Evolutionary conservation across 2,797 vertebrate species (phyloP), one percentile per base, ranked within the genome.

Genomic region (Martes flavigula): DNA sequence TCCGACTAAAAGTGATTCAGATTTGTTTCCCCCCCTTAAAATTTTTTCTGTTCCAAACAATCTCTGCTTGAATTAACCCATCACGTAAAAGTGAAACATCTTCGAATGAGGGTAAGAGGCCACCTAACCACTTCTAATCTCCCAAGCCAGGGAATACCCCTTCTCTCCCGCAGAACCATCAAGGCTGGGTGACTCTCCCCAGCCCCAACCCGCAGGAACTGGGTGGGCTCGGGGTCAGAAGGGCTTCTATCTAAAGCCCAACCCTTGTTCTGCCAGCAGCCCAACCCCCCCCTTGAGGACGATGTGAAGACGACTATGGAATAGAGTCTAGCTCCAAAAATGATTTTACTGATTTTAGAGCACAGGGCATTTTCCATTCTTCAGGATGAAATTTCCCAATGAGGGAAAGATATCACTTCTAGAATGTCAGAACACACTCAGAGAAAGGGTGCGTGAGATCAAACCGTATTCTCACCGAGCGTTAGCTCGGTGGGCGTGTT

Each of bases 401-500:
- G 30, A 75, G 35, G 0, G 82, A 87, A 97, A 75, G 21, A 58
- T 51, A 1, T 20, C 21, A 54, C 92, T 79, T 77, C 32, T 70
- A 30, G 73, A 79, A 79, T 18, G 4, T 66, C 38, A 89, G 38
- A 46, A 32, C 30, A 25, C 30, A 35, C 11, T 60, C 25, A 43
- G 32, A n/a, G 40, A 66, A 43, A 70, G 35, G 11, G 51, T 35
- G 32, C 62, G 51, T 68, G 62, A 90, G 81, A 64, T 18, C 32
- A 46, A 91, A 81, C 1, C 88, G 5, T 68, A 48, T 83, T 91
- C 40, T 87, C 73, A 88, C 62, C 82, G 93, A 95, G 93, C 58
- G 6, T 66, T 85, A 97, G 60, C 2, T 9, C 0, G 40, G 85
- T 62, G 81, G 90, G 78, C 51, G 46, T 40, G 25, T 51, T 88